Base-by-base conservation (phyloP, 2,113 vertebrate genomes). In the Platichthys flesus region DNA sequence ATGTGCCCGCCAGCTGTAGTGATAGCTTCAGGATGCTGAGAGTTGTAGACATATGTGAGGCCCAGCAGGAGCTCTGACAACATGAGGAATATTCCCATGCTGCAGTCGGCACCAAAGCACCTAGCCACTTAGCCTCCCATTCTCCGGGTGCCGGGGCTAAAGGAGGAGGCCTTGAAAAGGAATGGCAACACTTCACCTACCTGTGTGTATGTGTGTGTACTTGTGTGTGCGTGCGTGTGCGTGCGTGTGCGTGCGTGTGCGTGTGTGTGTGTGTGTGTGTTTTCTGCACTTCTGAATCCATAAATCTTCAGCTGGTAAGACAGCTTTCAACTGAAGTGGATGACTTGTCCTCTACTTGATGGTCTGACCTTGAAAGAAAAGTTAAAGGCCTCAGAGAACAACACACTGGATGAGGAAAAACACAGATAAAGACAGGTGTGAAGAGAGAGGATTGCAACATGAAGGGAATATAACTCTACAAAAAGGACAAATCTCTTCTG, bases 61-160 rank as follows among this genome's bases (percentile, higher is more conserved):
- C 90, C 81, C 92, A 84, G 93, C 90, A 65, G 92, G 91, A 77
- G 88, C 62, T 81, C 83, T 87, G 89, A 92, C 86, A 92, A 86
- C 85, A 91, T 88, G 78, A 92, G 88, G 92, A 91, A 92, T 90
- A 84, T 82, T 84, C 85, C 82, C 55, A 55, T 16, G 69, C 73
- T 58, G 62, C 82, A 59, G 75, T 54, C 69, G 26, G 80, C 81
- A 64, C 79, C 73, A 64, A 73, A 88, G 42, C 66, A 64, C 73
- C 73, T 69, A 70, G 54, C 71, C 79, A 85, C 82, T 91, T 91
- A 87, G 69, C 89, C 84, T 80, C 68, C 49, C 26, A 3, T 74
- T 85, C 68, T 66, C 73, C 3, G 9, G 76, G 66, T 59, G 81
- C 85, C 71, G 2, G 83, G 76, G 82, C 78, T 87, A 85, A 89